Evolutionary conservation across 2,113 vertebrate species (phyloP), one percentile per base, ranked within the genome.

Genomic region (Leucopsar rothschildi): DNA sequence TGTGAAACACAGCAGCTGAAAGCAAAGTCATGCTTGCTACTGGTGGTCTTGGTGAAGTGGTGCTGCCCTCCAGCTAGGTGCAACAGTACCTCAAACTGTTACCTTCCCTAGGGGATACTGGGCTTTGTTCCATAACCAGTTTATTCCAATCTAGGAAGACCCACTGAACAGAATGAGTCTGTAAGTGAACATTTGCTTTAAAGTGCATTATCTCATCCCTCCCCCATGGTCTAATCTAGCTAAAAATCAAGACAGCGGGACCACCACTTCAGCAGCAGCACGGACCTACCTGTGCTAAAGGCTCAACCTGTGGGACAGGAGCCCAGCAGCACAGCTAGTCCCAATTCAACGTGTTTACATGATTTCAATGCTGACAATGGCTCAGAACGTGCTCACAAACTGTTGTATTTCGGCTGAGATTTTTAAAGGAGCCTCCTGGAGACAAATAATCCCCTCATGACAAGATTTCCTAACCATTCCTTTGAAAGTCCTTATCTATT

Each of bases 341-440:
- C 31, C 24, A 89, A 12, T 37, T 40, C 21, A 73, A 83, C 0
- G 0, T 6, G 10, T 29, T 76, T 47, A 35, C 0, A 0, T 22
- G 16, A 53, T 31, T 81, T 28, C 27, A 44, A 3, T 6, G 29
- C 11, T 52, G 31, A 65, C 28, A 53, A 39, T 0, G 0, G 50
- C 50, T 44, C 50, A 70, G 24, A 83, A 65, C n/a, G 31, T 0
- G 0, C 22, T 47, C 50, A 61, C 9, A 42, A 76, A 68, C 14
- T 23, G 3, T 16, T 1, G 0, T 11, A 29, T 29, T 82, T 61
- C 80, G 27, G 23, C 47, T 47, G 44, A 76, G 29, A 60, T 42
- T 69, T 88, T 60, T 35, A 57, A 52, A 88, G 21, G 8, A 79
- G 16, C 6, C 15, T 71, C 49, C 19, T 56, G 24, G 71, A 83